phyloP scores from a whole-genome alignment of 2,113 vertebrate genomes.

The Clinocottus analis region DNA sequence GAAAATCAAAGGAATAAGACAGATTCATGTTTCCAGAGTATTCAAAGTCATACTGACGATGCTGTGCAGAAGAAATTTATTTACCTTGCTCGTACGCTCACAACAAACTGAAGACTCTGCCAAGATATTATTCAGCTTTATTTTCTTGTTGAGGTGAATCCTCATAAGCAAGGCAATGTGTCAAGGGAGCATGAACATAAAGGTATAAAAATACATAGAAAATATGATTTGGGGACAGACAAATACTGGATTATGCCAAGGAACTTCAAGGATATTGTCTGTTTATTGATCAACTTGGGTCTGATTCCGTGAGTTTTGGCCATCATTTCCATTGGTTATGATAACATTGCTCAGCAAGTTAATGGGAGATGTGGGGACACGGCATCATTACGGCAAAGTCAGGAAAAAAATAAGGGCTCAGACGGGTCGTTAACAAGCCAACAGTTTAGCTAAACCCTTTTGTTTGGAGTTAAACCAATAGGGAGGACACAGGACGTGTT shows the following conservation, averaged over 20 bases:
- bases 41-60: conserved; percentile 53
- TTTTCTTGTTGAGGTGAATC: conserved; percentile 19
- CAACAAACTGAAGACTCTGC: conserved; percentile 44
- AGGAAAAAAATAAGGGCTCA: neutral
- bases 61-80: conserved; percentile 53
- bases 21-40: conserved; percentile 54
- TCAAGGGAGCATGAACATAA: conserved; percentile 23
- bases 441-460: neutral
- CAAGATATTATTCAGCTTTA: conserved; percentile 30
- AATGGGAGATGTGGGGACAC: neutral
- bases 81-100: conserved; percentile 54
- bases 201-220: neutral
- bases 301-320: neutral
- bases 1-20: conserved; percentile 60
- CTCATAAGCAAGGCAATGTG: conserved; percentile 29
- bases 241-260: conserved; percentile 1
- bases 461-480: neutral
- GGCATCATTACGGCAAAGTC: neutral
- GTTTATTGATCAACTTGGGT: neutral
- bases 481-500: neutral
- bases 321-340: neutral
- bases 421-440: neutral
- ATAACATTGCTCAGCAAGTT: neutral
- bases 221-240: neutral
- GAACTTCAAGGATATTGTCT: neutral